Conservation (phyloP, 2,113 vertebrate genomes). For the Osmerus eperlanus region DNA sequence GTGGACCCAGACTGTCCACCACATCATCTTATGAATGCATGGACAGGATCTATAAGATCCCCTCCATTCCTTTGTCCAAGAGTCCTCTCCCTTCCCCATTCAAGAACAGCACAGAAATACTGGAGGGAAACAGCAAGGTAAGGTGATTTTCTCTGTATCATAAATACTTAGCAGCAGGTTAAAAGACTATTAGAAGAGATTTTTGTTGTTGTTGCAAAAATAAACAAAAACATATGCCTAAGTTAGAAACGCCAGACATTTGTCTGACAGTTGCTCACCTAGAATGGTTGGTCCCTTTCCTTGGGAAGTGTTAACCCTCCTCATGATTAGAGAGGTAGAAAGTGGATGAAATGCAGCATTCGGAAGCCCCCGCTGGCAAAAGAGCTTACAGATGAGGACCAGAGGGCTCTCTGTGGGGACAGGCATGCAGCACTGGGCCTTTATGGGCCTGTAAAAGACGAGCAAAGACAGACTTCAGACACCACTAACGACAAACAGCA, state of each 20-base stretch:
- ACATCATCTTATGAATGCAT: conserved; percentile 72
- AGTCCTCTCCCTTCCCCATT: conserved; percentile 48
- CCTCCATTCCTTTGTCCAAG: conserved; percentile 34
- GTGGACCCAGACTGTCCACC: conserved; percentile 20
- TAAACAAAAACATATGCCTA: neutral
- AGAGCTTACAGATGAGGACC: conserved; percentile 70
- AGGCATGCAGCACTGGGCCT: conserved; percentile 60
- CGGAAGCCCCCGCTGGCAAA: conserved; percentile 66
- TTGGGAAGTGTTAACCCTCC: conserved; percentile 44
- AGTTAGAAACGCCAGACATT: neutral
- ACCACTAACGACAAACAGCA: conserved; percentile 67
- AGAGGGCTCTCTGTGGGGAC: conserved; percentile 56
- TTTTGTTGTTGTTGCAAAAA: conserved; percentile 5
- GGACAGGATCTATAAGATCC: conserved; percentile 74
- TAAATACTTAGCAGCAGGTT: neutral
- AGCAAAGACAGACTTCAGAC: conserved; percentile 70
- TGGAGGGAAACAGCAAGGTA: conserved; percentile 64
- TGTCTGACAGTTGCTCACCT: conserved; percentile 2
- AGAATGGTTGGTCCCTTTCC: conserved; percentile 22
- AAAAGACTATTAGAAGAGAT: neutral
- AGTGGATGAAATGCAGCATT: conserved; percentile 50
- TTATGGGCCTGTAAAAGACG: conserved; percentile 70
- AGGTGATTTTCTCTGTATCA: conserved; percentile 18
- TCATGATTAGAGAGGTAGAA: conserved; percentile 39
- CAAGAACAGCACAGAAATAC: conserved; percentile 64